These are phyloP conservation scores for Aleiodes sp. DNA, from an alignment of 1,140 invertebrate genomes.

Conservation along the genomic window DNA sequence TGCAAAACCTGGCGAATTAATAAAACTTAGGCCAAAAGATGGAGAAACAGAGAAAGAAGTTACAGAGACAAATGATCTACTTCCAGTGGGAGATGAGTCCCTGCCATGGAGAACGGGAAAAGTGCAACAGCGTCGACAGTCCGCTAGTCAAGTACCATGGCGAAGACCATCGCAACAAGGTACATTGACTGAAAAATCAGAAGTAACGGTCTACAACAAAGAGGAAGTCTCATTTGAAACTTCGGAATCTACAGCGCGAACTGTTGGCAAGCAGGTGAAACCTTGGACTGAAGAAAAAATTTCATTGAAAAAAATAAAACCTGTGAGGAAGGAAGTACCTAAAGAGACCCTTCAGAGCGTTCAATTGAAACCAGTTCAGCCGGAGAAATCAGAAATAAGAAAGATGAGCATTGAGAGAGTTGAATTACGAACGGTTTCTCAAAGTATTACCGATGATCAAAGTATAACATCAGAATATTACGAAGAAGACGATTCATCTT, in stretches of 20 bases:
- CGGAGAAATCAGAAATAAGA: conserved; percentile 47
- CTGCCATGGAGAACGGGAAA: conserved; percentile 65
- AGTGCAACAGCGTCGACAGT: conserved; percentile 44
- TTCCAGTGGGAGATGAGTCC: conserved; percentile 66
- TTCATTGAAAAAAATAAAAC: conserved; percentile 46
- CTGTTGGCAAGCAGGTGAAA: conserved; percentile 58
- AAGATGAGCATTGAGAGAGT: conserved; percentile 52
- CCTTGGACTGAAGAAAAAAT: conserved; percentile 69
- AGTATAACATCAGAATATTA: conserved; percentile 33
- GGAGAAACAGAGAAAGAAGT: conserved; percentile 43
- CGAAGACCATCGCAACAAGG: conserved; percentile 44
- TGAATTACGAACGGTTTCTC: conserved; percentile 50
- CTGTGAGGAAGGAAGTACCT: conserved; percentile 54
- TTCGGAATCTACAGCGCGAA: conserved; percentile 57
- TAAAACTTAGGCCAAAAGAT: conserved; percentile 25
- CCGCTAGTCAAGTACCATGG: conserved; percentile 48
- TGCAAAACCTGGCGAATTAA: conserved; percentile 39
- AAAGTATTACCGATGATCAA: neutral
- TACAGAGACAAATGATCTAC: conserved; percentile 61
- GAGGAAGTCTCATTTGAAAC: conserved; percentile 59
- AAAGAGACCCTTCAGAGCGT: conserved; percentile 61
- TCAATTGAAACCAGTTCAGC: conserved; percentile 65
- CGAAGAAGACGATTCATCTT: conserved; percentile 40
- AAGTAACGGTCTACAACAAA: conserved; percentile 64
- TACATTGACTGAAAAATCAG: conserved; percentile 30